These are phyloP conservation scores for Hirtodrosophila cameraria DNA, from an alignment of 2,888 invertebrate species.

Conservation along the genomic window DNA sequence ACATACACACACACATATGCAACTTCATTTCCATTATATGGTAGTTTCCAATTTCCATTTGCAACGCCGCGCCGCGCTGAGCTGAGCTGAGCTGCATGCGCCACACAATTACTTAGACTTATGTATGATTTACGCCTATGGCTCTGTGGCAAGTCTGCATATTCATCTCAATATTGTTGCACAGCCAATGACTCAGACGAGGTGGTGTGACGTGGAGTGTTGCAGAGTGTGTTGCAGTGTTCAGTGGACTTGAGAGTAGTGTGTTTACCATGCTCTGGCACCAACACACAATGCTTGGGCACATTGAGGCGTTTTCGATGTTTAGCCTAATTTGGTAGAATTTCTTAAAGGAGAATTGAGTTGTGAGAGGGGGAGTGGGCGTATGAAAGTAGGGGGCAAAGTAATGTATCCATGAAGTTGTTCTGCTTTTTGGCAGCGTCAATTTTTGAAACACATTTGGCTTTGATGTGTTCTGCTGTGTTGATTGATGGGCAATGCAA, in stretches of 20 bases:
- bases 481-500: conserved; percentile 70
- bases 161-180: no score
- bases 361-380: not conserved
- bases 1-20: not conserved
- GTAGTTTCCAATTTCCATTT: not conserved
- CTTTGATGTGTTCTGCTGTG: conserved; percentile 66
- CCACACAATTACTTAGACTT: conserved; percentile 76
- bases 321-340: conserved; percentile 44
- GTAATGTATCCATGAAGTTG: conserved; percentile 22
- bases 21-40: not conserved
- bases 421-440: conserved; percentile 51
- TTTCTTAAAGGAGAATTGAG: no score
- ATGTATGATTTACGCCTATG: conserved; percentile 52
- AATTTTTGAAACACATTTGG: conserved; percentile 42
- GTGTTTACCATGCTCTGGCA: conserved; percentile 26
- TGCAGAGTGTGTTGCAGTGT: not conserved
- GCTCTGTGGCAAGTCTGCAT: conserved; percentile 6
- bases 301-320: conserved; percentile 15
- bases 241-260: conserved; percentile 6
- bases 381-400: not conserved
- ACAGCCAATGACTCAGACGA: no score
- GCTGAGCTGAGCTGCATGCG: conserved; percentile 31
- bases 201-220: not conserved
- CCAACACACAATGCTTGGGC: conserved; percentile 17
- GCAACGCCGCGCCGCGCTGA: no score